These are phyloP conservation scores for Littorina saxatilis DNA, from an alignment of 1,140 invertebrate genomes.

Conservation along the genomic window DNA sequence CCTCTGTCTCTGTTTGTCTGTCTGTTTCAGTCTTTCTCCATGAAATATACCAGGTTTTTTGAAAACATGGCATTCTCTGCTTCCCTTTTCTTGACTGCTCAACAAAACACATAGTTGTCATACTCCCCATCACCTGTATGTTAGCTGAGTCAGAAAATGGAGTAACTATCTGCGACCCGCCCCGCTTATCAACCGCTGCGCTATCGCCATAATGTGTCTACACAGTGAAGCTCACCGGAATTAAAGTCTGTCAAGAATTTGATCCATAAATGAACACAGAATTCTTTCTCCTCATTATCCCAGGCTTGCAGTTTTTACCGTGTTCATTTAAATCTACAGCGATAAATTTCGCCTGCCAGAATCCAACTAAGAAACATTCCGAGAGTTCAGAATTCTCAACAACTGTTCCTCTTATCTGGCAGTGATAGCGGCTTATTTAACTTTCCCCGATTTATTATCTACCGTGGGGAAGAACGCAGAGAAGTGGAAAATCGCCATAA, in stretches of 20 bases:
- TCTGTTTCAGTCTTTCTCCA: too few species aligned
- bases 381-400: slow-evolving; percentile 13
- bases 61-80: too few species aligned
- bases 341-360: slow-evolving; percentile 11
- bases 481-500: background rate
- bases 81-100: too few species aligned
- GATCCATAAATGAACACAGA: background rate
- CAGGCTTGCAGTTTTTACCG: background rate
- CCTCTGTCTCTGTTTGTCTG: too few species aligned
- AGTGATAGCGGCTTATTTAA: slow-evolving; percentile 24
- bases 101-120: too few species aligned
- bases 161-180: too few species aligned
- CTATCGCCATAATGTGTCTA: too few species aligned
- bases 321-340: background rate
- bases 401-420: slow-evolving; percentile 13
- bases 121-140: too few species aligned
- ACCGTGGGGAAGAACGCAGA: background rate
- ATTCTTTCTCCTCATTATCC: slow-evolving; percentile 8
- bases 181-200: too few species aligned
- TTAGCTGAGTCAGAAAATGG: too few species aligned
- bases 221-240: too few species aligned
- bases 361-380: background rate
- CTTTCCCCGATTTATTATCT: background rate
- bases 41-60: too few species aligned
- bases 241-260: background rate